phyloP scores from a whole-genome alignment of 2,888 invertebrate genomes.

The Mythimna pallens region DNA sequence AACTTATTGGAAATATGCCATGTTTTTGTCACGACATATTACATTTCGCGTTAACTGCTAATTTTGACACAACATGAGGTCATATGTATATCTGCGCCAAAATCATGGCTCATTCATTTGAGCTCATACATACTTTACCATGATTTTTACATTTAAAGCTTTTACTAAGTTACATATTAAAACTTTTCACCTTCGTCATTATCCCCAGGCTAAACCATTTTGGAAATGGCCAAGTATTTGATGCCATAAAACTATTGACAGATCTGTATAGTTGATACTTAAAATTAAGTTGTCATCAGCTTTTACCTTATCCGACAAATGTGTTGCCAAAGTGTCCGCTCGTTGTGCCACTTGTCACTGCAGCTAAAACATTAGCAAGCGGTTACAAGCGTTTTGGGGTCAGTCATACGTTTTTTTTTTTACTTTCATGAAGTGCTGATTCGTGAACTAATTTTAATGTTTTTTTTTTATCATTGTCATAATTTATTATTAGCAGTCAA shows the following conservation, averaged over 20 bases:
- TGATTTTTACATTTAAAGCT: background rate
- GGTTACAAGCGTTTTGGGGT: background rate
- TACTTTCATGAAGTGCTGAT: background rate
- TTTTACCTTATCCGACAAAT: background rate
- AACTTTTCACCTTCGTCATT: background rate
- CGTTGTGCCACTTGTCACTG: background rate
- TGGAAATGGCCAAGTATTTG: background rate
- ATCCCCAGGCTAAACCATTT: background rate
- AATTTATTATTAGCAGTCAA: background rate
- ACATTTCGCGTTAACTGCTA: conserved; percentile 38
- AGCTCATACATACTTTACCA: background rate
- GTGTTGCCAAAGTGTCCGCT: background rate
- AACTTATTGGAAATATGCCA: conserved; percentile 54
- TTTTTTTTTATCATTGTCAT: background rate
- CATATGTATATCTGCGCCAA: background rate
- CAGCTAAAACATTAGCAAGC: background rate
- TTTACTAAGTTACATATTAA: background rate
- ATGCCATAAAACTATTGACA: background rate
- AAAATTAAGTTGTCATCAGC: background rate
- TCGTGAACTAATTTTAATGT: background rate
- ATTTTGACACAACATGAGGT: conserved; percentile 41
- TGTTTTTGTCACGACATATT: conserved; percentile 40
- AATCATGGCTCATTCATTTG: conserved; percentile 3
- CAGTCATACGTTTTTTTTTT: background rate
- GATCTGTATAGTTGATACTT: background rate